Evolutionary conservation across 2,113 vertebrate species (phyloP), one percentile per base, ranked within the genome.

Genomic region (Chaetops frenatus): DNA sequence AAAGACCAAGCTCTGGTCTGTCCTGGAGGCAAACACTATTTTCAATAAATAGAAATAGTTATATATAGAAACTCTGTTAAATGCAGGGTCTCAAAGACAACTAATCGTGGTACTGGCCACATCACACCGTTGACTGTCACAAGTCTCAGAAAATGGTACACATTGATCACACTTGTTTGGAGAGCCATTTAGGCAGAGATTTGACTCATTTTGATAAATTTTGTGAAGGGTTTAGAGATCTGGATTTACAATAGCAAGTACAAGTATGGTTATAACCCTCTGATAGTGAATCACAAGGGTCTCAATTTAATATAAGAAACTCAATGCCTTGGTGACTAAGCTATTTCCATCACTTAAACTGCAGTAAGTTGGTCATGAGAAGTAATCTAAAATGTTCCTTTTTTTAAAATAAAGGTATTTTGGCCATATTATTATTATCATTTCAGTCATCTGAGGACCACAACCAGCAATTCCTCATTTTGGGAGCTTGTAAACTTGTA

Each of bases 401-500:
- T 7, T 17, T 83, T 91, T 60, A 28, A 57, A 71, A 31, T 29
- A 42, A 56, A 10, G 2, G 24, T 29, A 29, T 45, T 78, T 76
- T 33, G 44, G 2, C 1, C 27, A 14, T 15, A 19, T 70, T 54
- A 36, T 58, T 71, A 40, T 87, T 73, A 48, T 11, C 17, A 74
- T 35, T 74, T 57, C 44, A 47, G 10, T 51, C 18, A 47, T 67
- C 24, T 20, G n/a, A 82, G 24, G n/a, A 71, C n/a, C 29, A 64
- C 21, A 60, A 45, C 3, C 15, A 47, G 45, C 5, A 81, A 50
- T n/a, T 93, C 22, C 15, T 45, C 17, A 4, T 54, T 57, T 69
- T 0, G 0, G 16, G 19, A 77, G 19, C 33, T 83, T 1, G 0
- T 28, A 69, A 35, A 66, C 18, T 70, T 44, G 11, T 24, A 53